Base-by-base conservation (phyloP, 2,888 invertebrate genomes). In the Ormyrus nitidulus region DNA sequence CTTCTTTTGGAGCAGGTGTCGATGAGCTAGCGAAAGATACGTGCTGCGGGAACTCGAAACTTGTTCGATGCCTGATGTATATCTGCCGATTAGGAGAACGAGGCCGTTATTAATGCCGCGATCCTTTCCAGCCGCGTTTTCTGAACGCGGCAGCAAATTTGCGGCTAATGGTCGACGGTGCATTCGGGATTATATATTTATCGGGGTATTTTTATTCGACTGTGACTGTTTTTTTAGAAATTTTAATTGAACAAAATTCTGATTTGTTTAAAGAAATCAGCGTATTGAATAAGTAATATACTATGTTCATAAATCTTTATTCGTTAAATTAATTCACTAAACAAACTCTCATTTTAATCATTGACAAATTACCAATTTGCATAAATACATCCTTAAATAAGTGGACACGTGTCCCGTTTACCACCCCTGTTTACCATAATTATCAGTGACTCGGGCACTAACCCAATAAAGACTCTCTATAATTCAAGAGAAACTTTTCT, bases 401-500 rank as follows among this genome's bases (percentile, higher is more conserved):
- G 19, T 73, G 46, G 13, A 64, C 61, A 64, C 19, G 48, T 62
- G 61, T 61, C 62, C 51, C 44, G 61, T 72, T 51, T 34, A 59
- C 34, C 2, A 0, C 59, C 34, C 59, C 19, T 19, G 34, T 59
- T 6, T 34, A 56, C 13, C 5, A 48, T 48, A 13, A 56, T 53
- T 46, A 53, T 75, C 68, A 61, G 61, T 64, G 11, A n/a, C 51
- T 56, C 51, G 34, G 13, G 5, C 64, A 66, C 65, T 77, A 72
- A 77, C 59, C 3, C 72, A 72, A 51, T 72, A 72, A 77, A 46
- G 56, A 53, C 19, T 3, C 5, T 53, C 6, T 66, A 48, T 72
- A 72, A 77, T 77, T 77, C 66, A 13, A 34, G 49, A 66, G n/a
- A 66, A 51, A 64, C 34, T 77, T 64, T 65, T 70, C 54, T 64